Conservation (phyloP, 2,888 invertebrate genomes). For the Biston betularia region DNA sequence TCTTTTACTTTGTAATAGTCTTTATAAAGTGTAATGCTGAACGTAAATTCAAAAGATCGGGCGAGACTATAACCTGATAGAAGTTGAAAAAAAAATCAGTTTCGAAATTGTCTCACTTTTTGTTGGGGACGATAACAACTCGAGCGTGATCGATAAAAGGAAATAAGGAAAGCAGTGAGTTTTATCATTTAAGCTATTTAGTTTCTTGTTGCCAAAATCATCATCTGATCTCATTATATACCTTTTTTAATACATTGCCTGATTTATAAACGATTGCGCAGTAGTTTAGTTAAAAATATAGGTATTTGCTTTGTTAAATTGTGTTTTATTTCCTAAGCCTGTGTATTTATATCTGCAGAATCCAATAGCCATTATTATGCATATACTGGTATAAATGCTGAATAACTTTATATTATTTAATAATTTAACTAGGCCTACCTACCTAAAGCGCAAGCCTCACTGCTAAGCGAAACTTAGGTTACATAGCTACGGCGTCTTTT, state of each 20-base stretch:
- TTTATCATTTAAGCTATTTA: slow-evolving; percentile 10
- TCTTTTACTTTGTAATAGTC: too few species aligned
- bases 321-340: background rate
- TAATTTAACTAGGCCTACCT: too few species aligned
- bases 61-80: background rate
- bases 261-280: slow-evolving; percentile 10
- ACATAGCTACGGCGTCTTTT: too few species aligned
- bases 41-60: too few species aligned
- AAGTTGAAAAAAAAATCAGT: background rate
- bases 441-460: too few species aligned
- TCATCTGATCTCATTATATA: slow-evolving; percentile 36
- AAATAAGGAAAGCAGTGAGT: background rate
- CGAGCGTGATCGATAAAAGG: background rate
- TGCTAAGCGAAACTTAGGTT: too few species aligned
- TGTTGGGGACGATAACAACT: background rate
- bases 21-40: too few species aligned
- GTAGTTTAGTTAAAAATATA: slow-evolving; percentile 14
- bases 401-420: too few species aligned
- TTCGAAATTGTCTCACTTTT: background rate
- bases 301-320: slow-evolving; percentile 10
- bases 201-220: slow-evolving; percentile 17
- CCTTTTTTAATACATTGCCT: slow-evolving; percentile 4
- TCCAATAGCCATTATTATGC: too few species aligned
- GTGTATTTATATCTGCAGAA: background rate
- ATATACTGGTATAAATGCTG: too few species aligned